A percentile compares a stretch with the other conserved stretches of the same genome.
Conservation (phyloP, 1,140 invertebrate genomes). For the Xylocopa sonorina region DNA sequence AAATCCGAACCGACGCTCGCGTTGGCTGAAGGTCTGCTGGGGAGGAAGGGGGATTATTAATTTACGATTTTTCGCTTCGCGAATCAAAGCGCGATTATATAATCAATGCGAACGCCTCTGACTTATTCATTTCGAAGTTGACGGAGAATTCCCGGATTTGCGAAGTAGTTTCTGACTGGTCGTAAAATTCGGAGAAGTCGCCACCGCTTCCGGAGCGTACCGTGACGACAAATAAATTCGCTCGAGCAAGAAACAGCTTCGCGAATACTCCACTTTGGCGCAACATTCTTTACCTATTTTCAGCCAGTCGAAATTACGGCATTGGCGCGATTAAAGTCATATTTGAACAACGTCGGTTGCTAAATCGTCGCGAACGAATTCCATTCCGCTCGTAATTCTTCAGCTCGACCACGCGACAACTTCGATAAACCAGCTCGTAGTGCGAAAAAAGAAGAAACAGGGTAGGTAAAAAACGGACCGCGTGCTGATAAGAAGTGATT, state of each 20-base stretch:
- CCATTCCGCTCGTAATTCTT: neutral
- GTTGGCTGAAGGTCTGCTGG: neutral
- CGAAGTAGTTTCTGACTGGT: neutral
- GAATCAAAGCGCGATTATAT: constrained; percentile 17
- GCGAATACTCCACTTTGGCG: neutral
- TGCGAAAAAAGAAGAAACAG: too few species aligned
- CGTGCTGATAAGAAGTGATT: constrained; percentile 41
- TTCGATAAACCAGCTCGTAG: constrained; percentile 15
- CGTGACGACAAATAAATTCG: neutral
- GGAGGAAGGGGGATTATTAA: constrained; percentile 23
- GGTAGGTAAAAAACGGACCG: too few species aligned
- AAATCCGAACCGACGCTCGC: neutral
- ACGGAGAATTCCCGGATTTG: neutral
- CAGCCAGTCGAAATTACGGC: neutral
- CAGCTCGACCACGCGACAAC: neutral
- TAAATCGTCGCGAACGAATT: neutral
- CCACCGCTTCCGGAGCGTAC: neutral
- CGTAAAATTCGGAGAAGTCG: neutral
- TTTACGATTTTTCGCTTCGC: constrained; percentile 29
- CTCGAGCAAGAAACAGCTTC: neutral
- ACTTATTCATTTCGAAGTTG: constrained; percentile 6
- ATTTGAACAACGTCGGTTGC: neutral
- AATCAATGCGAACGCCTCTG: constrained; percentile 1
- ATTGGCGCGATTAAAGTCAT: neutral
- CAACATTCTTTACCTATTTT: neutral